A percentile compares a stretch with the other conserved stretches of the same genome.
These are phyloP conservation scores for Tortrix viridana DNA, from an alignment of 2,888 invertebrate species.

Conservation along the genomic window DNA sequence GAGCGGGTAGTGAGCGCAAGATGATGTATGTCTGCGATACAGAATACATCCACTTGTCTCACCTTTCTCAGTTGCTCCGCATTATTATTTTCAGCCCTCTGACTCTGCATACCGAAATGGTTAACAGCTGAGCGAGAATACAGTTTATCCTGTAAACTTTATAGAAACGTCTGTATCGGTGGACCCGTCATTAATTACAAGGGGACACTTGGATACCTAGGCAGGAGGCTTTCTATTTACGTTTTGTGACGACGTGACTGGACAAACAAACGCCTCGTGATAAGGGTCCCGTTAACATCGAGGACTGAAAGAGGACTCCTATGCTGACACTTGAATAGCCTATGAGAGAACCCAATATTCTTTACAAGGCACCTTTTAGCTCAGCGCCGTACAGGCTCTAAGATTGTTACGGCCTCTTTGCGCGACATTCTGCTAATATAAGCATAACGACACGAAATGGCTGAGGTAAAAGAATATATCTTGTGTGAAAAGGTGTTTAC, in stretches of 20 bases:
- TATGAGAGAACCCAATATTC: constrained; percentile 53
- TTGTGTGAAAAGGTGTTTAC: constrained; percentile 37
- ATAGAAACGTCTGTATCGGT: not conserved
- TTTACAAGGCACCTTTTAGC: constrained; percentile 50
- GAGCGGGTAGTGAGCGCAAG: constrained; percentile 61
- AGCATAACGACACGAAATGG: constrained; percentile 31
- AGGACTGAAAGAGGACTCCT: constrained; percentile 53
- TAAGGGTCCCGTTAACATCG: constrained; percentile 63
- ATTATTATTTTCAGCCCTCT: constrained; percentile 13
- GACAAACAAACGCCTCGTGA: constrained; percentile 58
- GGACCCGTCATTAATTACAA: constrained; percentile 3
- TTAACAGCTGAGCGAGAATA: constrained; percentile 2
- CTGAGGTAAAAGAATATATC: constrained; percentile 27
- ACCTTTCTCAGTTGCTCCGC: constrained; percentile 25
- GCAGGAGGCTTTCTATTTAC: constrained; percentile 47
- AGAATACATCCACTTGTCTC: constrained; percentile 57
- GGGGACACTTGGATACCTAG: constrained; percentile 6
- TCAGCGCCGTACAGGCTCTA: constrained; percentile 15
- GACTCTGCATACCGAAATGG: constrained; percentile 11
- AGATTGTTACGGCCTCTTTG: constrained; percentile 27
- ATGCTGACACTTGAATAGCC: constrained; percentile 57
- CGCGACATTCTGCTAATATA: constrained; percentile 30
- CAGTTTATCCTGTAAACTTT: constrained; percentile 1
- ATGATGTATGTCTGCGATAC: constrained; percentile 65
- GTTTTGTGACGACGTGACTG: constrained; percentile 56